A percentile compares a stretch with the other conserved stretches of the same genome.
These are phyloP conservation scores for Strix uralensis DNA, from an alignment of 2,113 vertebrate genomes.

Conservation along the genomic window DNA sequence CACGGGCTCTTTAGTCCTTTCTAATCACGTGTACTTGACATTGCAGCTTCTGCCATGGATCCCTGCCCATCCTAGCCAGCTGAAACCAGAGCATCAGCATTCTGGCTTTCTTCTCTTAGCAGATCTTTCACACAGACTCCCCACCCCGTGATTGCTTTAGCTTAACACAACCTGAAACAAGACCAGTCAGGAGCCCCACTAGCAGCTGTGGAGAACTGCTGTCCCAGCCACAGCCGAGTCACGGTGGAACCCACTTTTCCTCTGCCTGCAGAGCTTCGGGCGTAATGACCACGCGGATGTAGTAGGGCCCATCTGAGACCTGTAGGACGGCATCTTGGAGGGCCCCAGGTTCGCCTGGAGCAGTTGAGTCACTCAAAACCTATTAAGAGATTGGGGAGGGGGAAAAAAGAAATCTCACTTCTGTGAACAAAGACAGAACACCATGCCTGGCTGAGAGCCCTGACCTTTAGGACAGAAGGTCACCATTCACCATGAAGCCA, in stretches of 20 bases:
- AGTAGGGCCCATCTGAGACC: constrained; percentile 55
- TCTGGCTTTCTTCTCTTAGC: background rate
- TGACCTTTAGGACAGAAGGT: background rate
- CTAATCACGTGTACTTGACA: background rate
- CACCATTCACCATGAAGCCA: background rate
- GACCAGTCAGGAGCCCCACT: background rate
- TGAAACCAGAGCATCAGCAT: accelerated
- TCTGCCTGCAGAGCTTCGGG: background rate
- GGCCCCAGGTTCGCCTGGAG: background rate
- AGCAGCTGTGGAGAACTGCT: background rate
- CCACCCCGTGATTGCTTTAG: background rate
- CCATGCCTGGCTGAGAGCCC: too few relatives aligned
- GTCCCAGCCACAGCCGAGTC: background rate
- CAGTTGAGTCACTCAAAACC: constrained; percentile 14
- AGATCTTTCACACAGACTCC: background rate
- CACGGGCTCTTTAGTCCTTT: background rate
- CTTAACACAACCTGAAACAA: background rate
- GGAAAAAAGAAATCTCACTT: background rate
- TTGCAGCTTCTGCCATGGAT: background rate
- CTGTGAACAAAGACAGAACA: background rate
- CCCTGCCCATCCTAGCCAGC: background rate
- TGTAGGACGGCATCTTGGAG: background rate
- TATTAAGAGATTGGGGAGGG: background rate
- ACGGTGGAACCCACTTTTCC: constrained; percentile 37
- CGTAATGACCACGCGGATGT: constrained; percentile 42